Evolutionary conservation across 1,140 invertebrate species (phyloP).

Genomic region (Solen grandis): DNA sequence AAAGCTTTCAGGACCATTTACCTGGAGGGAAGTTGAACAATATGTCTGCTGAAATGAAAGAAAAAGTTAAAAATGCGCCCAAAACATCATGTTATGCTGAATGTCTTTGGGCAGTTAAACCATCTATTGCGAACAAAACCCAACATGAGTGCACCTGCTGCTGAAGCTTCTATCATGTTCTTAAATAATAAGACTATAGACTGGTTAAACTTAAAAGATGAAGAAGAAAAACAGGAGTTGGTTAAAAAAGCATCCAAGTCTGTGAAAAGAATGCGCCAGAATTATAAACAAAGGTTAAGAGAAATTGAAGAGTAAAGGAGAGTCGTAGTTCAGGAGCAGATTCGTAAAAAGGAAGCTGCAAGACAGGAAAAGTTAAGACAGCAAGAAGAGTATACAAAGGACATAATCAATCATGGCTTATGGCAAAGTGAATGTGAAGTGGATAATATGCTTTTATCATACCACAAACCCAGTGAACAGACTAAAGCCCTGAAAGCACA

Average conservation of each 20-base stretch:
- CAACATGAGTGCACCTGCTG: background rate
- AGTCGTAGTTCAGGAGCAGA: conserved; percentile 13
- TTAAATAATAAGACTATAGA: conserved; percentile 2
- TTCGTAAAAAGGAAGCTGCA: background rate
- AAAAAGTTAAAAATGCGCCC: background rate
- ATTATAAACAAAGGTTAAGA: background rate
- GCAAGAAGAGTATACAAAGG: conserved; percentile 24
- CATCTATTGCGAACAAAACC: conserved; percentile 20
- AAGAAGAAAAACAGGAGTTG: background rate
- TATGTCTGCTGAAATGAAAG: background rate
- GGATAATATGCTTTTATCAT: conserved; percentile 36
- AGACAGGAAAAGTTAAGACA: background rate
- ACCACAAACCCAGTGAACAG: conserved; percentile 5
- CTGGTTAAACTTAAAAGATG: conserved; percentile 13
- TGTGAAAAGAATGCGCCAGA: background rate
- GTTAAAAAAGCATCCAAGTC: background rate
- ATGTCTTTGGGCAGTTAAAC: conserved; percentile 36
- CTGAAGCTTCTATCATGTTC: conserved; percentile 14
- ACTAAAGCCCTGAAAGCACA: conserved; percentile 44
- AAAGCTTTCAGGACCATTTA: conserved; percentile 18
- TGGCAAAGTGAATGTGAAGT: conserved; percentile 29
- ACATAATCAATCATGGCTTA: conserved; percentile 25
- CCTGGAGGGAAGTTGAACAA: background rate
- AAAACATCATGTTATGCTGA: conserved; percentile 32
- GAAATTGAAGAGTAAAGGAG: background rate